These are phyloP conservation scores for Globia sparganii DNA, from an alignment of 2,888 invertebrate species.

Conservation along the genomic window DNA sequence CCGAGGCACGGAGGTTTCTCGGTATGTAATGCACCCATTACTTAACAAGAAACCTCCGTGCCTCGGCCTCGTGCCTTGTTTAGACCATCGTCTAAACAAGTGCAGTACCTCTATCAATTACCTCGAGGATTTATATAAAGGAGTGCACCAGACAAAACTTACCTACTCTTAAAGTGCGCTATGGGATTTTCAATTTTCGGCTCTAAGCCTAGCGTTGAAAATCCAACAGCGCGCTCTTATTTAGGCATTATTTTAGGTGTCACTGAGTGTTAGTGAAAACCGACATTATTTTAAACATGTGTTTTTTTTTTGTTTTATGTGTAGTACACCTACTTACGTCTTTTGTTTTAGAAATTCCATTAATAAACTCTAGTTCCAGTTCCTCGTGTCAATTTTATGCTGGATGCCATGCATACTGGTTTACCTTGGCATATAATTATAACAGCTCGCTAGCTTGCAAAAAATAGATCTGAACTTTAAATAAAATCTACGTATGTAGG, in stretches of 20 bases:
- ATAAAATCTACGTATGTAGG: not conserved
- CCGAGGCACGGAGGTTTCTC: not conserved
- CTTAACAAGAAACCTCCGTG: no score
- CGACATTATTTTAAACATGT: not conserved
- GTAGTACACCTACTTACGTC: no score
- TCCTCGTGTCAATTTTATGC: no score
- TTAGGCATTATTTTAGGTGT: not conserved
- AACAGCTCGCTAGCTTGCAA: slow-evolving; percentile 15
- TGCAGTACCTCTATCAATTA: not conserved
- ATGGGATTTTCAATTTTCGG: not conserved
- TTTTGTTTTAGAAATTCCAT: not conserved
- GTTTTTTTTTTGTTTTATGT: not conserved
- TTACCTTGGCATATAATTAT: slow-evolving; percentile 43
- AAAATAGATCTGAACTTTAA: slow-evolving; percentile 20
- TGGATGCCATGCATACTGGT: slow-evolving; percentile 9
- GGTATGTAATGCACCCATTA: not conserved
- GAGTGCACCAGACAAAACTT: not conserved
- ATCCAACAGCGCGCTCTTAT: not conserved
- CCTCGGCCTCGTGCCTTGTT: no score
- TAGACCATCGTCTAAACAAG: no score
- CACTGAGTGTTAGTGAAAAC: not conserved
- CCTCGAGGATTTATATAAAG: not conserved
- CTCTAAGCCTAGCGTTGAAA: not conserved
- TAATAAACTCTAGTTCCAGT: not conserved
- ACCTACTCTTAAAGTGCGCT: not conserved